A percentile compares a stretch with the other conserved stretches of the same genome.
Evolutionary conservation across 2,797 vertebrate species (phyloP).

Genomic region (Clangula hyemalis): DNA sequence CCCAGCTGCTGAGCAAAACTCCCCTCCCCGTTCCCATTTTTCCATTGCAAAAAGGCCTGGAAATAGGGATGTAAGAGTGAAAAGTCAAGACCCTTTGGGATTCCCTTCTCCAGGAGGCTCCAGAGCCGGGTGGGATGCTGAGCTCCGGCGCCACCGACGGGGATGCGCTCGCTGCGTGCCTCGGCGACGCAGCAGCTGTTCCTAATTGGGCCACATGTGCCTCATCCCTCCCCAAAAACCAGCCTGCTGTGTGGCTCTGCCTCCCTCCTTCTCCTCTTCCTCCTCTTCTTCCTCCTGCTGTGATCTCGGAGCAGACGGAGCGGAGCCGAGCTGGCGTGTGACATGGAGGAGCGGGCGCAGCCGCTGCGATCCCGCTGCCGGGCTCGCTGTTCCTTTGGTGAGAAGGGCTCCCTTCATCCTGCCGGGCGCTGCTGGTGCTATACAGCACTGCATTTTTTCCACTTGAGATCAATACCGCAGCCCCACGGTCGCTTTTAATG

Average conservation of each 20-base stretch:
- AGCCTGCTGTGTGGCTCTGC: background rate
- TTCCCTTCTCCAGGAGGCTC: background rate
- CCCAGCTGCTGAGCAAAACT: background rate
- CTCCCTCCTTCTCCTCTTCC: background rate
- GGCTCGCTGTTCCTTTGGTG: background rate
- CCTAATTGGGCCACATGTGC: rapidly evolving
- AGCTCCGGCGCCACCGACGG: rapidly evolving
- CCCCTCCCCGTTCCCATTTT: background rate
- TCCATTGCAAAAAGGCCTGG: background rate
- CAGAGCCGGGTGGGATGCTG: background rate
- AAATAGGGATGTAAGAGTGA: background rate
- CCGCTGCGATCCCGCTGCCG: background rate
- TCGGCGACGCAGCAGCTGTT: background rate
- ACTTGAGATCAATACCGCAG: slow-evolving; percentile 14
- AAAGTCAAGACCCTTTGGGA: background rate
- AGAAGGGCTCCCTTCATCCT: background rate
- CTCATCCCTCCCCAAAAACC: background rate
- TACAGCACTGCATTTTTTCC: slow-evolving; percentile 29
- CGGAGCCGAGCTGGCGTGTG: background rate
- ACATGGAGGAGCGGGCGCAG: rapidly evolving
- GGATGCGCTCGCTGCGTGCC: background rate
- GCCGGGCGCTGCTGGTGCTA: background rate
- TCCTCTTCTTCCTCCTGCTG: background rate
- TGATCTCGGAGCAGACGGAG: background rate
- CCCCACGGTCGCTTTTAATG: background rate